Conservation (phyloP, 2,797 vertebrate genomes). For the Sebastolobus altivelis region DNA sequence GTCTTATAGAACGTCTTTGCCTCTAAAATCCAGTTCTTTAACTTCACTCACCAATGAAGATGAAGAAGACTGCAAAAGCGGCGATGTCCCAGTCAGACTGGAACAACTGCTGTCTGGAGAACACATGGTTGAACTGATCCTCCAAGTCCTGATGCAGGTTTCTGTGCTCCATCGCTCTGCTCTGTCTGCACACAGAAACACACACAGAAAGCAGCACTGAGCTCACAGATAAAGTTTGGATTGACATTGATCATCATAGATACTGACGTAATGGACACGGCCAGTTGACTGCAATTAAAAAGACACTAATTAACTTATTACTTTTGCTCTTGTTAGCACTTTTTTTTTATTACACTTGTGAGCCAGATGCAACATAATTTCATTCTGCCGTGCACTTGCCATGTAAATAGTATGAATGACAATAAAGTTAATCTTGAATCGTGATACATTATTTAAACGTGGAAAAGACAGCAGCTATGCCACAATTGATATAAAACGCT, state of each 20-base stretch:
- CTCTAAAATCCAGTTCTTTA: neutral
- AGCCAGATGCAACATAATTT: too few species aligned
- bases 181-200: constrained; percentile 4
- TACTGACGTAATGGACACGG: neutral
- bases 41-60: constrained; percentile 85
- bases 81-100: constrained; percentile 90
- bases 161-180: constrained; percentile 28
- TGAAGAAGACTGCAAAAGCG: constrained; percentile 86
- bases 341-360: too few species aligned
- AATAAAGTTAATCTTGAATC: too few species aligned
- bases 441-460: neutral
- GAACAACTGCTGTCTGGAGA: constrained; percentile 85
- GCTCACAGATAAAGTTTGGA: neutral
- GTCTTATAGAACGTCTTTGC: neutral
- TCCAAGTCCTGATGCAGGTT: constrained; percentile 76
- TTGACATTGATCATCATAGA: too few species aligned
- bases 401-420: too few species aligned
- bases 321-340: too few species aligned
- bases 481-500: too few species aligned
- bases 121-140: constrained; percentile 80
- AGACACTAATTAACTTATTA: too few species aligned
- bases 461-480: neutral
- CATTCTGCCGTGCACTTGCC: too few species aligned
- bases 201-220: neutral
- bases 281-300: neutral